Base-by-base conservation (phyloP, 2,113 vertebrate species). In the Elachura formosa region DNA sequence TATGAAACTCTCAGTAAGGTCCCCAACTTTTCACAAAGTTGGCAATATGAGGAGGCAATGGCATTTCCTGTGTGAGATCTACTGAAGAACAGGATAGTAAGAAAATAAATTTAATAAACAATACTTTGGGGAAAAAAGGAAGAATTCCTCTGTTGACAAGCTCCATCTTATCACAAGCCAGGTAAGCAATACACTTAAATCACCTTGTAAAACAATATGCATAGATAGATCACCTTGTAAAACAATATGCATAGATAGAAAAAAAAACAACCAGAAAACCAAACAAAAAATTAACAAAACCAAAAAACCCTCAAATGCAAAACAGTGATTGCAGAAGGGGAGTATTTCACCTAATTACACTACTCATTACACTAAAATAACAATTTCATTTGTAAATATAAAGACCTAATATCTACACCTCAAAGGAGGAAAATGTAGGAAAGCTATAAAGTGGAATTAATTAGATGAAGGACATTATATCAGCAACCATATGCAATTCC, bases 1-100 rank as follows among this genome's bases (percentile, higher is more conserved):
- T 72, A 64, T 63, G 82, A 96, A 93, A 94, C 75, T 78, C 84
- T 68, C 92, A 69, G 69, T 31, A 72, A 89, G 87, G 86, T 58
- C 75, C 63, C 21, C 72, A 40, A 23, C 76, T 95, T 96, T 28
- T 28, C 51, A 93, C 40, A 40, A 59, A 52, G 52, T 17, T 82
- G 81, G 51, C 80, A 72, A 75, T 5, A 93, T 0, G 3, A 89
- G 63, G 43, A 74, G 56, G 41, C 36, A 79, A 38, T 74, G 84
- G 73, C 21, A 38, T 49, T 20, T 61, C 49, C 74, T 33, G 21
- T 13, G 7, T 31, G 40, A 81, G 41, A 36, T 77, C 41, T 72
- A 59, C 49, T 41, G 5, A 94, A 80, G 73, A 28, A 38, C 24
- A 71, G 24, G 23, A 64, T 11, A 26, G 33, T 45, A 87, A 95